Evolutionary conservation across 37 sponge, comb jelly and placozoan genomes (phyloP), one percentile per base, ranked within the genome.

Genomic region (Amphimedon queenslandica): DNA sequence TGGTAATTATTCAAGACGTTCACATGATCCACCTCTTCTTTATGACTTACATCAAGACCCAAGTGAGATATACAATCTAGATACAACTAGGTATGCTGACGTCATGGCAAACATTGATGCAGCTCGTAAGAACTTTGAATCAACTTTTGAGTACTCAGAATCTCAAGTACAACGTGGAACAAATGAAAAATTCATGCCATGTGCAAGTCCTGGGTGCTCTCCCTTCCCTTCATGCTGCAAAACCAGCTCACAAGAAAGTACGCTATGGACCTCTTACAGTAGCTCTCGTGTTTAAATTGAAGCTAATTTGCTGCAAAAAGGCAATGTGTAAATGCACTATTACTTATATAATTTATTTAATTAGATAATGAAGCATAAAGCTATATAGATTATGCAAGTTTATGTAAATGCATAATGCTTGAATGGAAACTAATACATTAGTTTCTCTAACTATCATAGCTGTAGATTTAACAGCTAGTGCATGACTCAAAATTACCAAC

Each of bases 151-250:
- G 25, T 82, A 70, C 70, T 57, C 39, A 11, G 71, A 68, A 34
- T 82, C 84, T 40, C 69, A 82, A 57, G 67, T 67, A n/a, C 1
- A 51, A 42, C 33, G 55, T 23, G 84, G 84, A 6, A 53, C 16
- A 21, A 55, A 30, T 47, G 18, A 25, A 2, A 30, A 2, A 2
- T 32, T 47, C 2, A 56, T 63, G 28, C 84, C 84, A 29, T 82
- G 84, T 70, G 74, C 69, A 23, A 55, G 21, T 18, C 88, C 88
- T 37, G 82, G 78, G 23, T 87, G 88, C 53, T 30, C 42, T 2
- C 82, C 82, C 23, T 87, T 87, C 70, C 88, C 88, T 11, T 11
- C 30, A 0, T 87, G 88, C 69, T 87, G 88, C 69, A 67, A 31
- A 11, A 79, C 80, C 13, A 13, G 29, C 36, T 67, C 68, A 23